A percentile compares a stretch with the other conserved stretches of the same genome.
phyloP scores from a whole-genome alignment of 2,888 invertebrate genomes.

The Noctua fimbriata region DNA sequence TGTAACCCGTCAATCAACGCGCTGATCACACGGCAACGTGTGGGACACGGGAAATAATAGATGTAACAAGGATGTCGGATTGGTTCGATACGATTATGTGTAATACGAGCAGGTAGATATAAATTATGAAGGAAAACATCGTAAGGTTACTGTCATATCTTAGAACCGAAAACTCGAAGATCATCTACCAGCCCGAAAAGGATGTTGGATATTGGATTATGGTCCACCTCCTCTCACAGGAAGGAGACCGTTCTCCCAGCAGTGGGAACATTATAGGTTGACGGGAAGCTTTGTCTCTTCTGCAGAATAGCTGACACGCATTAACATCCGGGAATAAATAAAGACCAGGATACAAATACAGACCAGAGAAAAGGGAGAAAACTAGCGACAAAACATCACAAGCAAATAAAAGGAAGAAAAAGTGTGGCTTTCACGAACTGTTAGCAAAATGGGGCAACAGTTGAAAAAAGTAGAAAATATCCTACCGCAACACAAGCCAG shows the following conservation, averaged over 20 bases:
- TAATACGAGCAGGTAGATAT: background rate
- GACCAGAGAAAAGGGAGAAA: conserved; percentile 1
- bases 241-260: background rate
- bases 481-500: conserved; percentile 12
- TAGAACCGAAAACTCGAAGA: background rate
- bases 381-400: conserved; percentile 4
- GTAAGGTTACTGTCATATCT: background rate
- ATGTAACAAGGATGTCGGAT: background rate
- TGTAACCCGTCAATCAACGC: conserved; percentile 22
- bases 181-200: background rate
- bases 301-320: background rate
- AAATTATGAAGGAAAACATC: background rate
- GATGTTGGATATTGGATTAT: background rate
- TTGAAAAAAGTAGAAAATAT: conserved; percentile 31
- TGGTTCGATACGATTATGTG: background rate
- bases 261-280: background rate
- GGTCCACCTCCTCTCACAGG: background rate
- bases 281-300: background rate
- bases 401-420: conserved; percentile 21
- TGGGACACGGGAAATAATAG: background rate
- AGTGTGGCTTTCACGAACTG: conserved; percentile 31
- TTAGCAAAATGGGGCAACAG: conserved; percentile 33
- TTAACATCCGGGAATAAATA: background rate
- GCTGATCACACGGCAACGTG: background rate
- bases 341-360: background rate